phyloP scores from a whole-genome alignment of 2,797 vertebrate genomes.

The Sebastes itinus region DNA sequence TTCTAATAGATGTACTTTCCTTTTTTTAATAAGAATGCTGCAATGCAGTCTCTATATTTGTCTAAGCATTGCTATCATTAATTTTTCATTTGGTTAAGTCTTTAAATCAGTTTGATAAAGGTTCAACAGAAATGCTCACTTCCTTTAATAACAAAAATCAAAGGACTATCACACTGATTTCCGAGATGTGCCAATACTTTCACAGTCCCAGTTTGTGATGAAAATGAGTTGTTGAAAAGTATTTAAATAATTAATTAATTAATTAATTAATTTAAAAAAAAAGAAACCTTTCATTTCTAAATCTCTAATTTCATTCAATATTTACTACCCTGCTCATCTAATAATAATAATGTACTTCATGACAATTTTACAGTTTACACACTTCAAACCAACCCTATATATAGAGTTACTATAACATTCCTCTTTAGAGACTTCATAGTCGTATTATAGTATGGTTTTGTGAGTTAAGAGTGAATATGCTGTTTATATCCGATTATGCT shows the following conservation, averaged over 20 bases:
- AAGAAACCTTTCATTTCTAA: not conserved
- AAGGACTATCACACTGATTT: not conserved
- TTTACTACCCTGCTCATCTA: not conserved
- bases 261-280: too few relatives aligned
- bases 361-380: conserved; percentile 24
- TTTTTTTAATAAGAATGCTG: not conserved
- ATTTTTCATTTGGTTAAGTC: not conserved
- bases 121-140: not conserved
- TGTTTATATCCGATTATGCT: conserved; percentile 31
- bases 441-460: not conserved
- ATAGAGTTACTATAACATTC: conserved; percentile 2
- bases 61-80: not conserved
- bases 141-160: not conserved
- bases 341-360: not conserved
- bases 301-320: not conserved
- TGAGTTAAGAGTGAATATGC: not conserved
- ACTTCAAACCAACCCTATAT: not conserved
- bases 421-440: conserved; percentile 9
- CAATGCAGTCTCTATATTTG: not conserved
- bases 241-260: too few relatives aligned
- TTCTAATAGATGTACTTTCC: not conserved
- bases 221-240: not conserved
- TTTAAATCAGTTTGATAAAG: not conserved
- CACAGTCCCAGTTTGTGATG: not conserved
- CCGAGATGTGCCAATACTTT: not conserved